Evolutionary conservation across 2,888 invertebrate genomes (phyloP).

Genomic region (Koerneria pararmatus): DNA sequence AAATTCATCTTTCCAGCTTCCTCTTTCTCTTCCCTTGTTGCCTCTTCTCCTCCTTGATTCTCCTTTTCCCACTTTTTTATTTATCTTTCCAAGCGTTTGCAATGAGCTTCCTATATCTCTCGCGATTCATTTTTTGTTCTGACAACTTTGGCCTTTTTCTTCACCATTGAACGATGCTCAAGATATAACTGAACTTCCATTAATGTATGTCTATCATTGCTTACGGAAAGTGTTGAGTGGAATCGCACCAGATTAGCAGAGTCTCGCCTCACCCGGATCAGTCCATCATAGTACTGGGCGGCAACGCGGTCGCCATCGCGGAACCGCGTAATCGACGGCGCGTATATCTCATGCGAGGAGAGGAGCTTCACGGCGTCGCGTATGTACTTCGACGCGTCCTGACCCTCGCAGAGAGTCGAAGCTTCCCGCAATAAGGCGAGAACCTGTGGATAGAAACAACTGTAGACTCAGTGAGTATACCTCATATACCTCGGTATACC

Average conservation of each 20-base stretch:
- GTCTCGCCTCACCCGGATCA: slow-evolving; percentile 44
- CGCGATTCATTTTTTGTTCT: neutral
- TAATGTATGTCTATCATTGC: no score
- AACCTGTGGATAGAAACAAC: slow-evolving; percentile 13
- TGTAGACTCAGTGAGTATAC: neutral
- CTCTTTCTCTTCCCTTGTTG: no score
- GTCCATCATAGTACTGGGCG: slow-evolving; percentile 57
- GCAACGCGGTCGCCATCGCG: slow-evolving; percentile 55
- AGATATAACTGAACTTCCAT: no score
- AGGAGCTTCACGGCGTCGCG: slow-evolving; percentile 34
- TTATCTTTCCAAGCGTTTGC: no score
- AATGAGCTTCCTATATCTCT: no score
- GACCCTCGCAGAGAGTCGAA: slow-evolving; percentile 35
- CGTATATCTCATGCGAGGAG: slow-evolving; percentile 51
- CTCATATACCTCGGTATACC: neutral
- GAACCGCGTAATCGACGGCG: slow-evolving; percentile 53
- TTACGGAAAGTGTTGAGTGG: no score
- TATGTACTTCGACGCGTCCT: slow-evolving; percentile 18
- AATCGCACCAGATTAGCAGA: no score
- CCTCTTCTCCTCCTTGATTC: no score
- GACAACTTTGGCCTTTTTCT: neutral
- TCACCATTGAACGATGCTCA: neutral
- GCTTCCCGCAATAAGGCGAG: slow-evolving; percentile 25
- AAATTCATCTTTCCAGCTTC: no score
- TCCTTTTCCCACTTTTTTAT: no score